Evolutionary conservation across 2,888 invertebrate species (phyloP).

Genomic region (Creontiades dilutus): DNA sequence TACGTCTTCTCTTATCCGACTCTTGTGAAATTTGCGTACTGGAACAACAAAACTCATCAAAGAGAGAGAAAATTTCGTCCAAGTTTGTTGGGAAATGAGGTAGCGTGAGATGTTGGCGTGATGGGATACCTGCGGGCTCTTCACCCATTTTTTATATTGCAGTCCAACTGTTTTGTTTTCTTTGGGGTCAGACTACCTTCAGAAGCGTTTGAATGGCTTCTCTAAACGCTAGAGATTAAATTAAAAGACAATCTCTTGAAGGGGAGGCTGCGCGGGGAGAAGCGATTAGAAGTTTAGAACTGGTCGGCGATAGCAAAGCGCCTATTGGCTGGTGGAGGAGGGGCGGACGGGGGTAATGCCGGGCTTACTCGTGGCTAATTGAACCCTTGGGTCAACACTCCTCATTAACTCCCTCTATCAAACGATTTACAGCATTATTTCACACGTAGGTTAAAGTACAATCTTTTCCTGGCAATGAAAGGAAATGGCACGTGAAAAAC

Average conservation of each 20-base stretch:
- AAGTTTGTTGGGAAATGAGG: slow-evolving; percentile 10
- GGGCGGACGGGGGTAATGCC: neutral
- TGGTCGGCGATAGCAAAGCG: slow-evolving; percentile 26
- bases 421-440: neutral
- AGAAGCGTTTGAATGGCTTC: slow-evolving; percentile 41
- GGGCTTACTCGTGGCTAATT: slow-evolving; percentile 35
- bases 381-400: slow-evolving; percentile 44
- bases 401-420: neutral
- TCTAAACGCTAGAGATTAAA: slow-evolving; percentile 52
- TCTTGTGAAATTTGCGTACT: slow-evolving; percentile 7
- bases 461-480: too few relatives aligned
- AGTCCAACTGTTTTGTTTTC: slow-evolving; percentile 36
- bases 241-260: slow-evolving; percentile 48
- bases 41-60: slow-evolving; percentile 12
- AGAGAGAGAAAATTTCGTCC: slow-evolving; percentile 6
- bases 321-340: slow-evolving; percentile 4
- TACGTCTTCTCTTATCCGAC: neutral
- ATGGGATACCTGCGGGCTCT: slow-evolving; percentile 15
- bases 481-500: too few relatives aligned
- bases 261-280: neutral
- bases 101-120: slow-evolving; percentile 42
- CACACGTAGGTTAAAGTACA: too few relatives aligned
- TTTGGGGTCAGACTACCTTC: slow-evolving; percentile 7
- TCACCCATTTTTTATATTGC: slow-evolving; percentile 42
- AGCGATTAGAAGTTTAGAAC: slow-evolving; percentile 49